These are phyloP conservation scores for Marisa cornuarietis DNA, from an alignment of 1,140 invertebrate species.

Conservation along the genomic window DNA sequence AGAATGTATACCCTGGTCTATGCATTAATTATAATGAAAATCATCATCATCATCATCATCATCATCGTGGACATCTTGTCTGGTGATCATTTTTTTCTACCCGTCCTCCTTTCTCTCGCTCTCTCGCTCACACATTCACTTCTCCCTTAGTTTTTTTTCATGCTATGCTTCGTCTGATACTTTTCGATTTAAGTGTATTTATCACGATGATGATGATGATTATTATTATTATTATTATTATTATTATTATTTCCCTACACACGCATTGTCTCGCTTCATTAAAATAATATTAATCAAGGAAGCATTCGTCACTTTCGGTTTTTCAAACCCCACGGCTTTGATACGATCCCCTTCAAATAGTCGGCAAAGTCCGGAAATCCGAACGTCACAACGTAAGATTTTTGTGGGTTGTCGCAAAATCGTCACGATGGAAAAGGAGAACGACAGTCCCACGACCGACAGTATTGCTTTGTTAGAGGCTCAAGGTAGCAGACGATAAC, in stretches of 20 bases:
- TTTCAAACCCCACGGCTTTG: background rate
- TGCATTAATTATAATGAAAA: background rate
- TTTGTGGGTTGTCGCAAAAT: conserved; percentile 47
- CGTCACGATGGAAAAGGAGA: conserved; percentile 39
- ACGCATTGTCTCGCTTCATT: background rate
- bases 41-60: background rate
- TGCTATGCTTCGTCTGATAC: background rate
- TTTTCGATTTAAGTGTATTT: background rate
- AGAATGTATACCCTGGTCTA: too few species aligned
- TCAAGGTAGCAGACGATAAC: conserved; percentile 26
- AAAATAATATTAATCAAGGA: background rate
- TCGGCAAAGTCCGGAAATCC: conserved; percentile 28
- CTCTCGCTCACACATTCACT: background rate
- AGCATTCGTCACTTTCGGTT: background rate
- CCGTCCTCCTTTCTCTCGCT: background rate
- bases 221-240: background rate
- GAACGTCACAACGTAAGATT: conserved; percentile 12
- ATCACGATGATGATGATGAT: too few species aligned
- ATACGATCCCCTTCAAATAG: background rate
- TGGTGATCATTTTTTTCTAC: background rate
- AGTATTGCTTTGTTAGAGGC: conserved; percentile 31
- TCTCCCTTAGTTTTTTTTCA: background rate
- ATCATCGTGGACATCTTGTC: too few species aligned
- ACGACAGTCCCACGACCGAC: conserved; percentile 44
- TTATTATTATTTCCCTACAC: background rate